Base-by-base conservation (phyloP, 2,113 vertebrate species). In the Callocephalon fimbriatum region DNA sequence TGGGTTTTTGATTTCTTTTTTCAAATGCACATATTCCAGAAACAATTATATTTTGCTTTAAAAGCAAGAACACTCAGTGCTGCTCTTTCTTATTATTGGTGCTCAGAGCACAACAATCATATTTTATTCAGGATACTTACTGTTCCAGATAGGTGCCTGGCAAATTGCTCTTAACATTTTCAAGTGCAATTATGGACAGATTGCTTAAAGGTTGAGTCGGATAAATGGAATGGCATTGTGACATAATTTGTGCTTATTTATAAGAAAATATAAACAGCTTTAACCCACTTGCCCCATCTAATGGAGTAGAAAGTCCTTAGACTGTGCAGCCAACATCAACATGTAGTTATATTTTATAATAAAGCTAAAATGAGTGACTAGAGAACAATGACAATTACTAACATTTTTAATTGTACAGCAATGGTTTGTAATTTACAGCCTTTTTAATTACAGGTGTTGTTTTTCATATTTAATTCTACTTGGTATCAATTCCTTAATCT, bases 111-210 rank as follows among this genome's bases (percentile, higher is more conserved):
- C 63, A 95, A 87, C 73, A 87, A 94, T 93, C 86, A 62, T 79
- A 86, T 87, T 96, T 96, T 88, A 96, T 95, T 94, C 84, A 94
- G 81, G 61, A 90, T 90, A 84, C 63, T 91, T 95, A 85, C 74
- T 94, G 94, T 95, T 81, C 93, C 92, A 96, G 80, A 91, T 45
- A 93, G 94, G 83, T 95, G 91, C 90, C 80, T 94, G 74, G 76
- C 15, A 89, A 95, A 95, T 97, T 95, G 88, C 75, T 95, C 44
- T 79, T 77, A 91, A 62, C 35, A 58, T 86, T 97, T 95, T 93
- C 88, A 79, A 48, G 68, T 68, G 62, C 68, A 96, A 94, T 97
- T 97, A 96, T 44, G 38, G 78, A 82, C 53, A 93, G 77, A 95
- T 91, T 96, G 75, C 93, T 94, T 73, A 74, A 95, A 96, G 56